Conservation (phyloP, 2,797 vertebrate species). For the Cryptoprocta ferox region DNA sequence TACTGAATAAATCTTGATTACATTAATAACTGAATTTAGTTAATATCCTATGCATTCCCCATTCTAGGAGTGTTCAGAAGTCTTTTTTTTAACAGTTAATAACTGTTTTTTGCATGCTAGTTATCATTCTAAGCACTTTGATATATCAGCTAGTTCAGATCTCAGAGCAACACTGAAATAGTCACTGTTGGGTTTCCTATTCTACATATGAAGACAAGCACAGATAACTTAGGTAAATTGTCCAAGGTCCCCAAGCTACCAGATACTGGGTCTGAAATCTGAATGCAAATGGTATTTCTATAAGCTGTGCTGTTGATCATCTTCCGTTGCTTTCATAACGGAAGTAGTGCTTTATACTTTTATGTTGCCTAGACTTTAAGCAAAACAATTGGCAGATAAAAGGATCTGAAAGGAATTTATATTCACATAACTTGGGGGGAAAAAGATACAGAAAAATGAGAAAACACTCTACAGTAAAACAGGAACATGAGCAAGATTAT, state of each 20-base stretch:
- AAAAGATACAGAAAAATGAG: not conserved
- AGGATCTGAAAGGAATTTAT: not conserved
- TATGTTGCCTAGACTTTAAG: not conserved
- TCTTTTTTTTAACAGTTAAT: not conserved
- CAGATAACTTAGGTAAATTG: not conserved
- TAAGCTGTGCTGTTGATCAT: not conserved
- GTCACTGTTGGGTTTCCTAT: not conserved
- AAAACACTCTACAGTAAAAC: not conserved
- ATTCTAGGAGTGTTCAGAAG: not conserved
- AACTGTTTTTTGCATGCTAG: not conserved
- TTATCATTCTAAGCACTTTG: not conserved
- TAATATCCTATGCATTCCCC: not conserved
- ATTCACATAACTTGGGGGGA: not conserved
- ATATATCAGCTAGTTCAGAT: not conserved
- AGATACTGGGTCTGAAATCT: not conserved
- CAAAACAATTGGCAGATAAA: not conserved
- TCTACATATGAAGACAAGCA: not conserved
- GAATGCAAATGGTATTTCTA: not conserved
- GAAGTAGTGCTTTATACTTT: not conserved
- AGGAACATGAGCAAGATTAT: not conserved
- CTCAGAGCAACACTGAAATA: not conserved
- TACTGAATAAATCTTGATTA: not conserved
- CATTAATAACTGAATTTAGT: not conserved
- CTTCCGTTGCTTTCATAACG: not conserved
- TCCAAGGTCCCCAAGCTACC: not conserved